Conservation (phyloP, 2,888 invertebrate species). For the Heteropelma amictum region DNA sequence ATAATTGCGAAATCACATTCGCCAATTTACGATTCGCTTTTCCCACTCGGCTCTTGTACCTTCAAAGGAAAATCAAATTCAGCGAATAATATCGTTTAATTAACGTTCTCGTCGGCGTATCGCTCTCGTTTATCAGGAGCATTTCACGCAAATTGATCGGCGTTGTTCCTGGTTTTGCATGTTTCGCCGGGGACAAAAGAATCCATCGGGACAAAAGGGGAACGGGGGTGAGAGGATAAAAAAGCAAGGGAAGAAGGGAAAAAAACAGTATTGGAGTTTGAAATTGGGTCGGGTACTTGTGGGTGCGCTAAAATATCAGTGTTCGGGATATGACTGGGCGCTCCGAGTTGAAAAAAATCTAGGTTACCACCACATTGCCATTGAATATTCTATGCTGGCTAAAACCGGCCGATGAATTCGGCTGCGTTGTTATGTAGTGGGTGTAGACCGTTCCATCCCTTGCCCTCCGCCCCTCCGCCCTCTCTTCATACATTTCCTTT, state of each 20-base stretch:
- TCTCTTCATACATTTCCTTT: conserved; percentile 29
- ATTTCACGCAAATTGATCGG: not conserved
- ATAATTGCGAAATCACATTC: too few relatives aligned
- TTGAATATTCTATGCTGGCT: conserved; percentile 53
- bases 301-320: conserved; percentile 39
- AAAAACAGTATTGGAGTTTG: not conserved
- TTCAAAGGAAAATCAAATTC: too few relatives aligned
- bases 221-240: not conserved
- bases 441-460: conserved; percentile 2
- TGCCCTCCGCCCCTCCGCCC: conserved; percentile 1
- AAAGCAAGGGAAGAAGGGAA: not conserved
- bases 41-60: too few relatives aligned
- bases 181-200: conserved; percentile 15
- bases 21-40: too few relatives aligned
- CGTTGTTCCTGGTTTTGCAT: not conserved
- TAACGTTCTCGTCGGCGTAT: not conserved
- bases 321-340: conserved; percentile 18
- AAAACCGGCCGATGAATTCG: conserved; percentile 46
- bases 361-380: conserved; percentile 45
- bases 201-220: not conserved
- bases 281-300: conserved; percentile 22
- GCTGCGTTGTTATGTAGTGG: conserved; percentile 37
- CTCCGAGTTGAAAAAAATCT: conserved; percentile 43
- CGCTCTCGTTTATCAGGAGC: not conserved
- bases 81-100: too few relatives aligned